Evolutionary conservation across 1,140 invertebrate genomes (phyloP), one percentile per base, ranked within the genome.

Genomic region (Ephestia elutella): DNA sequence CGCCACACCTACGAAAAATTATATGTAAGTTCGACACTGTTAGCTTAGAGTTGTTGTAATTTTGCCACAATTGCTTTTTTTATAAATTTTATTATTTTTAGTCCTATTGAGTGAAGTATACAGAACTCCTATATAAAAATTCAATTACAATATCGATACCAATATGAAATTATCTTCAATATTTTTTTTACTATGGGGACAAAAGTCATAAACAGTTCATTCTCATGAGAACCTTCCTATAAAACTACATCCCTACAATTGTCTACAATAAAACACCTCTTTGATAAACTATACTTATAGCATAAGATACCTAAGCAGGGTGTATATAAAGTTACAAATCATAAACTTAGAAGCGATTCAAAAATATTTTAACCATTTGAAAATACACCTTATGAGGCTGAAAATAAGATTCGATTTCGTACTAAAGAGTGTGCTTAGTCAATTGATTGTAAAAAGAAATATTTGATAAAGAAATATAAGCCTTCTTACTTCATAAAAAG

Each of bases 401-500:
- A 9, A 4, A 53, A 10, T 53, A 53, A 53, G 20, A 53, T 2
- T 21, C 13, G 28, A 21, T 21, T 13, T 11, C 7, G 21, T 0
- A 21, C 5, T 2, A 25, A 15, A 5, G 4, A 21, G 9, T n/a
- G 9, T n/a, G n/a, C 21, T 25, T 25, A 13, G 9, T 21, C 19
- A 13, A 53, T 53, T 44, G 38, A 44, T 44, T 44, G 2, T 15
- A 44, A 44, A 44, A 44, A 2, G 20, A 21, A 15, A 21, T 21
- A 21, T 53, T 53, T 53, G 20, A 53, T 53, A 25, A 21, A 53
- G 50, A 25, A 53, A 53, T 53, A 25, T 53, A 53, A 25, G 13
- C 50, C 50, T 25, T 50, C 18, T 50, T 9, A n/a, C 49, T 21
- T 56, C 44, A 56, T 60, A 64, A 63, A 63, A 63, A 53, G 57